A percentile compares a stretch with the other conserved stretches of the same genome.
Conservation (phyloP, 2,888 invertebrate genomes). For the Cheilosia vulpina region DNA sequence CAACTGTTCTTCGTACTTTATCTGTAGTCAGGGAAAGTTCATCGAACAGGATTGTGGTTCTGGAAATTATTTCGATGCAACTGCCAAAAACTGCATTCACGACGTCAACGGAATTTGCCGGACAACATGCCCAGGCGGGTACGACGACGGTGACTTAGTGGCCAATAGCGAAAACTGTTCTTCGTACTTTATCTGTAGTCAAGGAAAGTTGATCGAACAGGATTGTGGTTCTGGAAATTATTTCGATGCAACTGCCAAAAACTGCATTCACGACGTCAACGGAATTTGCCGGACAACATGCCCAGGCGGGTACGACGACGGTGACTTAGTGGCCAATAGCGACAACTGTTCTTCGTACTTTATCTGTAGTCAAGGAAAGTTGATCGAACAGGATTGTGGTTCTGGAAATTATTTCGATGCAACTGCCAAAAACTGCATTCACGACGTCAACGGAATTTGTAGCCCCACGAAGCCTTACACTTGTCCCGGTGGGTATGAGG, state of each 20-base stretch:
- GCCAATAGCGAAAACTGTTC: slow-evolving; percentile 2
- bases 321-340: slow-evolving; percentile 13
- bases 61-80: slow-evolving; percentile 77
- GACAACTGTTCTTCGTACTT: slow-evolving; percentile 30
- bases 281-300: slow-evolving; percentile 58
- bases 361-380: slow-evolving; percentile 36
- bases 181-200: slow-evolving; percentile 28
- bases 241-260: slow-evolving; percentile 18
- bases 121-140: slow-evolving; percentile 23
- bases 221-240: slow-evolving; percentile 39
- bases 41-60: slow-evolving; percentile 76
- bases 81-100: slow-evolving; percentile 71
- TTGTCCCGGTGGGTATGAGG: slow-evolving; percentile 76
- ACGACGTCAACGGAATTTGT: slow-evolving; percentile 43
- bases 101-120: slow-evolving; percentile 64
- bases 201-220: slow-evolving; percentile 14
- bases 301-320: slow-evolving; percentile 38
- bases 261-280: slow-evolving; percentile 23
- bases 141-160: slow-evolving; percentile 19
- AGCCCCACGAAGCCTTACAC: slow-evolving; percentile 54
- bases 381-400: slow-evolving; percentile 23
- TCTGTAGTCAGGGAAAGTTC: slow-evolving; percentile 76
- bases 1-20: slow-evolving; percentile 77
- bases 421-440: slow-evolving; percentile 4
- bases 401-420: slow-evolving; percentile 41